Evolutionary conservation across 1,140 invertebrate genomes (phyloP), one percentile per base, ranked within the genome.

Genomic region (Lucilia cuprina): DNA sequence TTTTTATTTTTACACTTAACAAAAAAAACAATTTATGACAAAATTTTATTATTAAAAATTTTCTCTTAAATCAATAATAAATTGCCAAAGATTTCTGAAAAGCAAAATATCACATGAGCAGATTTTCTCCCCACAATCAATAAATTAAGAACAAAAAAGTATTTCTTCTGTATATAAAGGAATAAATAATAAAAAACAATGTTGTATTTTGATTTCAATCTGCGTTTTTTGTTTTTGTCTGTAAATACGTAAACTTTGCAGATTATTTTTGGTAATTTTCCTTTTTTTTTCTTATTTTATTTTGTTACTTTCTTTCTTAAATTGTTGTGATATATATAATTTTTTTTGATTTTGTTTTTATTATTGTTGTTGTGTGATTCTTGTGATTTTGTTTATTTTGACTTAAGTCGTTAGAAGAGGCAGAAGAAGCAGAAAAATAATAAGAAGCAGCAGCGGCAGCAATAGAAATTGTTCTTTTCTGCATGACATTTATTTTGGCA

Each of bases 401-500:
- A 5, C 10, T 17, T 17, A 3, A 5, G 50, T 8, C 50, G 5
- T 50, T 2, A 30, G 25, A 30, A 41, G 41, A 41, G 41, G 41
- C 10, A 41, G 41, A 41, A 41, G 41, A 41, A 41, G 41, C 10
- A 41, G 41, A 41, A 41, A 10, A 41, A 41, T 7, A n/a, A 60
- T n/a, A 60, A 14, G 55, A 60, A 17, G 14, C 13, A 60, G 50
- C 50, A 12, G 17, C 50, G 1, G 17, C 12, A 55, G 50, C 12
- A 17, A 55, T 12, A 14, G n/a, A 60, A 60, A 60, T 60, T 60
- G 13, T 78, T 78, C 75, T n/a, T 78, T 35, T 78, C 75, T 78
- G 75, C 75, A 78, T 78, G 75, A 78, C 75, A 78, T 78, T 78
- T 41, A 41, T 41, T 78, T 78, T 78, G 75, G 41, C 75, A 78